Evolutionary conservation across 2,797 vertebrate species (phyloP).

Genomic region (Cercopithecus mitis): DNA sequence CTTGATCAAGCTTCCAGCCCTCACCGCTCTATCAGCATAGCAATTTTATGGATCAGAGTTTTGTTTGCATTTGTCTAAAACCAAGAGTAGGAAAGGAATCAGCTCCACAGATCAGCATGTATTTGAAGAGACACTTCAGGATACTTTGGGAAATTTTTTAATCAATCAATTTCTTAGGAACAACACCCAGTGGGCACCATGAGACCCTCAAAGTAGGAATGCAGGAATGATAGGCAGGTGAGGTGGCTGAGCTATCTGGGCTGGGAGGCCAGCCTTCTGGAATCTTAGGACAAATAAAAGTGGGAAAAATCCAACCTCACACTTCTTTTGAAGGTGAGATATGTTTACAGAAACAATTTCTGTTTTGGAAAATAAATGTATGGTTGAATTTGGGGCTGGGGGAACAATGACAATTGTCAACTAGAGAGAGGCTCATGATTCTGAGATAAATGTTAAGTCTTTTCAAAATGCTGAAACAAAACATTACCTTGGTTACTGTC

Average conservation of each 20-base stretch:
- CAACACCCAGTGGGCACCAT: background rate
- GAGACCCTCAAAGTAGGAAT: background rate
- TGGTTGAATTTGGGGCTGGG: background rate
- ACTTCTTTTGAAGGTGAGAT: constrained; percentile 13
- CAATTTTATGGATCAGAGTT: background rate
- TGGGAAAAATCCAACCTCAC: background rate
- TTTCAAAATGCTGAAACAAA: constrained; percentile 33
- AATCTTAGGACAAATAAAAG: background rate
- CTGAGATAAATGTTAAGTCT: constrained; percentile 48
- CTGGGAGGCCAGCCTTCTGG: background rate
- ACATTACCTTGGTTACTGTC: constrained; percentile 38
- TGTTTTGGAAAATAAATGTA: constrained; percentile 46
- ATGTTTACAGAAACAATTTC: constrained; percentile 39
- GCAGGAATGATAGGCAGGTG: background rate
- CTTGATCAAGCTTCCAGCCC: background rate
- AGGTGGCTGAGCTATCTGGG: background rate
- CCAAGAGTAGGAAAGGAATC: background rate
- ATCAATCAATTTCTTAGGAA: background rate
- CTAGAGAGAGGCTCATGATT: background rate
- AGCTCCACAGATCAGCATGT: background rate
- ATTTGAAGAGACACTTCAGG: background rate
- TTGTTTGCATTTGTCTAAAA: constrained; percentile 17
- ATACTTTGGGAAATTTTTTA: background rate
- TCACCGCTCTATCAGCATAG: background rate
- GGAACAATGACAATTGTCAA: background rate